A percentile compares a stretch with the other conserved stretches of the same genome.
These are phyloP conservation scores for Solenopsis invicta DNA, from an alignment of 1,140 invertebrate genomes.

Conservation along the genomic window DNA sequence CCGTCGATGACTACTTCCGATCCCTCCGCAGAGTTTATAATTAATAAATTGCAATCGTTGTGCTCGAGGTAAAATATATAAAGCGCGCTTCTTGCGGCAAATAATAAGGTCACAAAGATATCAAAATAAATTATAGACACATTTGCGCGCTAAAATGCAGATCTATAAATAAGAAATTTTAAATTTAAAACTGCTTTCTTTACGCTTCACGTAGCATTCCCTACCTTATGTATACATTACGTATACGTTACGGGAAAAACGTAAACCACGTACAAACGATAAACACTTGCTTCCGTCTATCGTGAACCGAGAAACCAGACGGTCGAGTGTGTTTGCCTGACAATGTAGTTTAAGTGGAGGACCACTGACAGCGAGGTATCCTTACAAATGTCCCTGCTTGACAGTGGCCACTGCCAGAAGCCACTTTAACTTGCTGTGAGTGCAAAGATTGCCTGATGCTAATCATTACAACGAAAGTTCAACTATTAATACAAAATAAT, in stretches of 20 bases:
- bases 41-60: constrained; percentile 35
- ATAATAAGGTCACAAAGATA: not conserved
- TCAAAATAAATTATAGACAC: not conserved
- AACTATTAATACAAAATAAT: not conserved
- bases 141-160: not conserved
- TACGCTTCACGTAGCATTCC: not conserved
- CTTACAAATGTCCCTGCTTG: constrained; percentile 62
- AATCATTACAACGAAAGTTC: not conserved
- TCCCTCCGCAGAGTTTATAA: not conserved
- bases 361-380: constrained; percentile 51
- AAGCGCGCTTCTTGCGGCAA: not conserved
- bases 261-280: constrained; percentile 28
- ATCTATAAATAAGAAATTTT: not conserved
- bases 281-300: constrained; percentile 45
- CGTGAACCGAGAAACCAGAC: constrained; percentile 2
- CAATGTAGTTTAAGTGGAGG: constrained; percentile 53
- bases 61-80: constrained; percentile 1
- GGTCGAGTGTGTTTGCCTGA: constrained; percentile 55
- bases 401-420: constrained; percentile 51
- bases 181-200: not conserved
- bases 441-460: not conserved
- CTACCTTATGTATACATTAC: not conserved
- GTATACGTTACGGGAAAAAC: not conserved
- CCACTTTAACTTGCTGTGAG: not conserved
- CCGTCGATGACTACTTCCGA: constrained; percentile 42